phyloP scores from a whole-genome alignment of 92 coral and sea anemone genomes.

The Actinernus sp. region DNA sequence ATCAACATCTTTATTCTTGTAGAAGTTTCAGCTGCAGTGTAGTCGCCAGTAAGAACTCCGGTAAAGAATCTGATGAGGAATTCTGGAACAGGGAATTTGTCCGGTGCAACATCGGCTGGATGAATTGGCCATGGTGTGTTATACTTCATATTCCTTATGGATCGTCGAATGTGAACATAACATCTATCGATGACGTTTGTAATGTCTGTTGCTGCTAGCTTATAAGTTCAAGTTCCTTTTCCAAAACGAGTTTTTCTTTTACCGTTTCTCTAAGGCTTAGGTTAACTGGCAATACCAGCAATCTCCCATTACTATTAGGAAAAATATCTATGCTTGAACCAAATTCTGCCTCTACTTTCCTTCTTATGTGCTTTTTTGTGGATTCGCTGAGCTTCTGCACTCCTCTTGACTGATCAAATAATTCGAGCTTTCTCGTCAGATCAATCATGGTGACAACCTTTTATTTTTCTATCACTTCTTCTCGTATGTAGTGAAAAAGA shows the following conservation, averaged over 20 bases:
- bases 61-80: conserved; percentile 26
- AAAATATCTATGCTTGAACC: conserved; percentile 41
- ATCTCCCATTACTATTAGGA: conserved; percentile 52
- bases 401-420: conserved; percentile 10
- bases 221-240: conserved; percentile 23
- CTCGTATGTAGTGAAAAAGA: conserved; percentile 21
- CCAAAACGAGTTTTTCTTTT: background rate
- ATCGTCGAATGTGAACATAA: conserved; percentile 16
- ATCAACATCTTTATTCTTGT: conserved; percentile 24
- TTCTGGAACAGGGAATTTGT: conserved; percentile 12
- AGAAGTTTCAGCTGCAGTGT: conserved; percentile 20
- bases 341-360: conserved; percentile 34
- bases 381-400: conserved; percentile 11
- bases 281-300: conserved; percentile 38
- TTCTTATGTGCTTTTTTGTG: too few species aligned
- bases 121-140: conserved; percentile 32
- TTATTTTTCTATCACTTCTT: conserved; percentile 16
- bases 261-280: conserved; percentile 14
- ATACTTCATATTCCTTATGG: conserved; percentile 31
- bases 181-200: conserved; percentile 12
- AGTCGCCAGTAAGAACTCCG: conserved; percentile 38
- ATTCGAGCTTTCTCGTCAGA: conserved; percentile 31
- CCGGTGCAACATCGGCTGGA: conserved; percentile 15
- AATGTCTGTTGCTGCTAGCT: conserved; percentile 2
- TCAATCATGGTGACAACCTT: conserved; percentile 26